These are phyloP conservation scores for Dynastes hyllus DNA, from an alignment of 2,888 invertebrate species.

Conservation along the genomic window DNA sequence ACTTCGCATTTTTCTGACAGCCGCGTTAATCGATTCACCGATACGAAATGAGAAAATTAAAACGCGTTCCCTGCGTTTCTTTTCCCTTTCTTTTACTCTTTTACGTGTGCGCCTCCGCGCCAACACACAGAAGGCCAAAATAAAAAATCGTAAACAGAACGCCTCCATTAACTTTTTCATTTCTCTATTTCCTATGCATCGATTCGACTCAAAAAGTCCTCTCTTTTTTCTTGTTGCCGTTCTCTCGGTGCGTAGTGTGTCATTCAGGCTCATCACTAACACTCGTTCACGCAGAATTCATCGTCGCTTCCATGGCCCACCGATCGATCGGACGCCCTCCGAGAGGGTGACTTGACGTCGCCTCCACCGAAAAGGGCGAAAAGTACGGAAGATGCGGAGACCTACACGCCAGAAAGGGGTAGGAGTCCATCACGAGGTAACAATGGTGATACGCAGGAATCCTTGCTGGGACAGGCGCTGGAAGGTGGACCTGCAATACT, in stretches of 20 bases:
- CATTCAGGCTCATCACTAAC: conserved; percentile 46
- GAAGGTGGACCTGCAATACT: conserved; percentile 83
- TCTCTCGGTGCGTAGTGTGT: conserved; percentile 29
- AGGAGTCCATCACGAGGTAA: conserved; percentile 77
- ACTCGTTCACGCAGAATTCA: conserved; percentile 70
- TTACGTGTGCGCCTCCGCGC: neutral
- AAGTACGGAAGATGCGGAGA: conserved; percentile 76
- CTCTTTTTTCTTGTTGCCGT: conserved; percentile 29
- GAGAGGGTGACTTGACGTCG: conserved; percentile 75
- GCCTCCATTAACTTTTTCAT: conserved; percentile 15
- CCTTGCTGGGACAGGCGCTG: conserved; percentile 84
- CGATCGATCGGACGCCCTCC: conserved; percentile 68
- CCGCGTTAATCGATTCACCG: conserved; percentile 49
- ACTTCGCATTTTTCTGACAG: conserved; percentile 50
- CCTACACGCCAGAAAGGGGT: conserved; percentile 69
- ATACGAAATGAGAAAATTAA: conserved; percentile 49
- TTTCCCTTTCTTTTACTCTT: conserved; percentile 17
- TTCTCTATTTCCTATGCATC: conserved; percentile 27
- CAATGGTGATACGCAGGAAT: conserved; percentile 81
- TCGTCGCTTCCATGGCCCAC: conserved; percentile 79
- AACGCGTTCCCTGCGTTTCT: conserved; percentile 35
- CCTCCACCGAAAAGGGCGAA: conserved; percentile 82
- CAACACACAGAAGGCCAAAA: neutral
- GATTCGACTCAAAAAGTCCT: conserved; percentile 21
- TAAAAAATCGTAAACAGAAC: conserved; percentile 31